Conservation (phyloP, 2,113 vertebrate species). For the Nothoprocta pentlandii region DNA sequence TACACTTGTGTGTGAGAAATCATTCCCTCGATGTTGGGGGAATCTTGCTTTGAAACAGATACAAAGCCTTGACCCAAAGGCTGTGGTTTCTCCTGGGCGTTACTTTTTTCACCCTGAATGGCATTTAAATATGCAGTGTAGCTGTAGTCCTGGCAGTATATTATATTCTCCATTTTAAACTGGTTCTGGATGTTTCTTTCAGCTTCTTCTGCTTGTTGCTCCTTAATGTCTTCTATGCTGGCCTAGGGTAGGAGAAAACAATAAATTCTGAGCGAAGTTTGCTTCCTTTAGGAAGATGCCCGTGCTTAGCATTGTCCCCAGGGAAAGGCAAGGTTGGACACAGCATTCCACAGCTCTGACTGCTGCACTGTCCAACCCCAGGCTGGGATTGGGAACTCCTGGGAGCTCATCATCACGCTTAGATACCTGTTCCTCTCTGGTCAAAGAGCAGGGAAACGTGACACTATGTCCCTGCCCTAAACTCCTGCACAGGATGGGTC, state of each 20-base stretch:
- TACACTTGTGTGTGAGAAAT: slow-evolving; percentile 57
- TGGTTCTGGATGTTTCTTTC: slow-evolving; percentile 80
- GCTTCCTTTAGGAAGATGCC: not conserved
- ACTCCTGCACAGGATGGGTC: rapidly evolving
- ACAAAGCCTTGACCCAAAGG: rapidly evolving
- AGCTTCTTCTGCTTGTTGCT: slow-evolving; percentile 67
- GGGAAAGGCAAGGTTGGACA: not conserved
- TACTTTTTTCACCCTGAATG: slow-evolving; percentile 6
- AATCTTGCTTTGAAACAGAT: rapidly evolving
- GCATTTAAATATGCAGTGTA: slow-evolving; percentile 68
- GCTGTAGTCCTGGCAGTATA: slow-evolving; percentile 87
- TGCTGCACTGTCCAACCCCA: not conserved
- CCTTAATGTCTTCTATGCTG: slow-evolving; percentile 81
- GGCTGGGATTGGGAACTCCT: not conserved
- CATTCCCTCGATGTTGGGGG: slow-evolving; percentile 20
- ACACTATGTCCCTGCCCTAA: not conserved
- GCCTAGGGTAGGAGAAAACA: slow-evolving; percentile 60
- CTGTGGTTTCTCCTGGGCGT: not conserved
- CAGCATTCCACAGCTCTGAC: not conserved
- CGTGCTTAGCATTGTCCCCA: not conserved
- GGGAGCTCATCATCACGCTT: not conserved
- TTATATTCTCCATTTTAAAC: slow-evolving; percentile 88
- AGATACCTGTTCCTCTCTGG: not conserved
- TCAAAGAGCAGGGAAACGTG: not conserved
- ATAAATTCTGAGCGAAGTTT: not conserved